Evolutionary conservation across 53 echinoderm and acorn worm genomes (phyloP).

Genomic region (Zoroaster sp.): DNA sequence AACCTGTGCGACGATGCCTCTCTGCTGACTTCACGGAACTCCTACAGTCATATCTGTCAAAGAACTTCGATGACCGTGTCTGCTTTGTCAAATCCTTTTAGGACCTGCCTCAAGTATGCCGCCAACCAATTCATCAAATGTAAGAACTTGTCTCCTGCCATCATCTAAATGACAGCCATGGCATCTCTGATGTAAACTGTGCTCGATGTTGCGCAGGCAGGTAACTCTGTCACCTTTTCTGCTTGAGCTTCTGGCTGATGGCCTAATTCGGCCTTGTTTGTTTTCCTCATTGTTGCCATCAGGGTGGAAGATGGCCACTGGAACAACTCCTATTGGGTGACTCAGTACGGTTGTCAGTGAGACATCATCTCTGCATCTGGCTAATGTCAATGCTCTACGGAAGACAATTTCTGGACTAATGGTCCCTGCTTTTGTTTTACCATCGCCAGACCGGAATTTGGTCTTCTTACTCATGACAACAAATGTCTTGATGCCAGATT

Average conservation of each 20-base stretch:
- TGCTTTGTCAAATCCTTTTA: too few relatives aligned
- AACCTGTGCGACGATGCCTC: constrained; percentile 2
- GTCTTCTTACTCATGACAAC: constrained; percentile 45
- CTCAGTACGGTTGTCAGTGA: constrained; percentile 23
- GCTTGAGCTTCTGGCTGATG: constrained; percentile 40
- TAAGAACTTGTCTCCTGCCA: neutral
- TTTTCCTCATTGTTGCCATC: constrained; percentile 49
- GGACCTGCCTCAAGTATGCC: neutral
- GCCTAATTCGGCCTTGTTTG: constrained; percentile 22
- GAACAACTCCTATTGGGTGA: constrained; percentile 34
- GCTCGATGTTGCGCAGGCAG: neutral
- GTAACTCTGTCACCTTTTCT: neutral
- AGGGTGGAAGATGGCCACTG: constrained; percentile 2
- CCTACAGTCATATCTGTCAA: constrained; percentile 25
- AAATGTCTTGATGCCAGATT: too few relatives aligned
- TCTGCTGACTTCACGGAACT: constrained; percentile 37
- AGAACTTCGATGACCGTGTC: neutral
- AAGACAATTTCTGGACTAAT: constrained; percentile 45
- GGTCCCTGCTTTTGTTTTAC: neutral
- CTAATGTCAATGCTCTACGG: constrained; percentile 38
- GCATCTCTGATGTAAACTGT: constrained; percentile 18
- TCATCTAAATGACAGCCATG: constrained; percentile 41
- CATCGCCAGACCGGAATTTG: constrained; percentile 6
- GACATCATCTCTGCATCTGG: constrained; percentile 20
- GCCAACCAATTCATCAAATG: neutral